A percentile compares a stretch with the other conserved stretches of the same genome.
Conservation (phyloP, 2,888 invertebrate genomes). For the Branchipolynoe longqiensis region DNA sequence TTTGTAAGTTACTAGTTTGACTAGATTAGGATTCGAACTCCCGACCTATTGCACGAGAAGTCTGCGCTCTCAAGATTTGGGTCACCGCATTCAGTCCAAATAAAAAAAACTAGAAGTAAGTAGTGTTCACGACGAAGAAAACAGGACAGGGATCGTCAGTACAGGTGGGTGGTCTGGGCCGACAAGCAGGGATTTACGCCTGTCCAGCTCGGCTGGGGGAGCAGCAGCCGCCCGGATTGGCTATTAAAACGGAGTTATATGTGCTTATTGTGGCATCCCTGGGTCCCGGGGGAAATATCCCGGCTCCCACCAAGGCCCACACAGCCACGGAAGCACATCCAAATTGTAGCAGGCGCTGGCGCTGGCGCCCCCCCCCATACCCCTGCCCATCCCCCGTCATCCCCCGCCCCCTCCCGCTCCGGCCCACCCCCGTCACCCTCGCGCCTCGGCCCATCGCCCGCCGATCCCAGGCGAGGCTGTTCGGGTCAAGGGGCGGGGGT, state of each 20-base stretch:
- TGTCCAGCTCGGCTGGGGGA: background rate
- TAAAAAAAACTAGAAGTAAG: too few relatives aligned
- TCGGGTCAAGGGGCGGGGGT: too few relatives aligned
- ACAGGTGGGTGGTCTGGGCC: background rate
- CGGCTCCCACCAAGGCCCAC: background rate
- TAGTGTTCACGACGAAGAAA: too few relatives aligned
- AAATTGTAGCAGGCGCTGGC: background rate
- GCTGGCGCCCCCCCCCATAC: background rate
- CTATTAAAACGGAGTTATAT: constrained; percentile 46
- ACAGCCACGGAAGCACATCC: constrained; percentile 6
- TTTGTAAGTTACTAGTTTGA: too few relatives aligned
- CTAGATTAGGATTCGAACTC: too few relatives aligned
- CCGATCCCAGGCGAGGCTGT: too few relatives aligned
- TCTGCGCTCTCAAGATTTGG: too few relatives aligned
- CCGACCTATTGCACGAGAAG: too few relatives aligned
- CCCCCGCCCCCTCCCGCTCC: background rate
- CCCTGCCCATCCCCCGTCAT: too few relatives aligned
- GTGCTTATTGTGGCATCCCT: constrained; percentile 35
- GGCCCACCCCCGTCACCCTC: background rate
- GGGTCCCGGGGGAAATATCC: constrained; percentile 17
- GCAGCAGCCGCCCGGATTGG: background rate
- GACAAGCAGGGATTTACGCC: too few relatives aligned
- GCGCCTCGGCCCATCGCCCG: background rate
- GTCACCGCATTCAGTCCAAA: too few relatives aligned
- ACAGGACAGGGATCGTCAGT: too few relatives aligned